Evolutionary conservation across 2,888 invertebrate genomes (phyloP).

Genomic region (Dynastes tityus): DNA sequence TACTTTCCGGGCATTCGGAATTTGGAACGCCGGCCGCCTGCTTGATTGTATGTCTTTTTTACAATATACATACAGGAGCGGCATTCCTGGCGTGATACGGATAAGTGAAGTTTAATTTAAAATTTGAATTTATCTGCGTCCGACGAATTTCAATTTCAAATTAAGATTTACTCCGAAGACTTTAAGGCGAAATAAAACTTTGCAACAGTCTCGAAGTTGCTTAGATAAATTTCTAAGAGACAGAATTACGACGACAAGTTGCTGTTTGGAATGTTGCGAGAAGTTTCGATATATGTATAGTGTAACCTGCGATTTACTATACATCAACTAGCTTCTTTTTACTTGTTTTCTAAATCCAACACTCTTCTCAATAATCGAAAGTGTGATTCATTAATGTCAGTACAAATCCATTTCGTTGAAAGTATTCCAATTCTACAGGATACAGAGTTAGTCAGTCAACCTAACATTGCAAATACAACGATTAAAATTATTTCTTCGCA

Average conservation of each 20-base stretch:
- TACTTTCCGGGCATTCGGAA: conserved; percentile 8
- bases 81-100: conserved; percentile 26
- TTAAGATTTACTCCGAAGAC: conserved; percentile 22
- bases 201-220: not conserved
- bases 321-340: too few species aligned
- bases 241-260: conserved; percentile 9
- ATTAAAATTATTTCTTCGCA: too few species aligned
- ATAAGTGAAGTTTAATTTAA: conserved; percentile 33
- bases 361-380: too few species aligned
- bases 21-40: conserved; percentile 21
- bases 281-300: conserved; percentile 8
- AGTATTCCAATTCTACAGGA: too few species aligned
- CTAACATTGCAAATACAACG: too few species aligned
- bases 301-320: not conserved
- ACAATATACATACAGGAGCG: not conserved
- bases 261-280: not conserved
- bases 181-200: conserved; percentile 15
- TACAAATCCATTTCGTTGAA: too few species aligned
- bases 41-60: conserved; percentile 25
- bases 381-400: too few species aligned
- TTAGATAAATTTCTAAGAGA: conserved; percentile 15
- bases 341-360: too few species aligned
- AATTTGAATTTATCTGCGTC: conserved; percentile 32
- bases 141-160: conserved; percentile 15
- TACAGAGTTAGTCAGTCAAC: too few species aligned